These are phyloP conservation scores for Erynnis tages DNA, from an alignment of 2,888 invertebrate genomes.

Conservation along the genomic window DNA sequence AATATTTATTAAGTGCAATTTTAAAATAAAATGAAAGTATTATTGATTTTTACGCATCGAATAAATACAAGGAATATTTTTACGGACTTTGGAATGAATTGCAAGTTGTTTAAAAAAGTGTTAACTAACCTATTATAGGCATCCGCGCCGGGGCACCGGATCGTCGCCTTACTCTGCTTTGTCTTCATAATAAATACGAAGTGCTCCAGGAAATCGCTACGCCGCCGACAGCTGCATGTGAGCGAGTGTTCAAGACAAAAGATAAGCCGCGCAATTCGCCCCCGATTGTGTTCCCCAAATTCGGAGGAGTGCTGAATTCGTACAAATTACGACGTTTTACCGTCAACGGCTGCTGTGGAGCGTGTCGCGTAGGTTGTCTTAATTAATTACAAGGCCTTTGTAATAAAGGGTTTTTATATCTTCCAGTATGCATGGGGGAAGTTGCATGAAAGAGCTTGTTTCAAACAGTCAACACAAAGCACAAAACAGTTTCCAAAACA, in stretches of 20 bases:
- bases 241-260: constrained; percentile 56
- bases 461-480: too few species aligned
- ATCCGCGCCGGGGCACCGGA: constrained; percentile 38
- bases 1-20: too few species aligned
- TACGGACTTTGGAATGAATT: too few species aligned
- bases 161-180: constrained; percentile 20
- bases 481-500: too few species aligned
- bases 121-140: too few species aligned
- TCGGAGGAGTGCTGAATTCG: constrained; percentile 39
- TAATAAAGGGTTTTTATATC: too few species aligned
- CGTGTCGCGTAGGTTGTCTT: constrained; percentile 5
- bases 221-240: constrained; percentile 46
- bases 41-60: too few species aligned
- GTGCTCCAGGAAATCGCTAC: constrained; percentile 52
- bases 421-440: too few species aligned
- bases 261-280: constrained; percentile 55
- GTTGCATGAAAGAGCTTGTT: too few species aligned
- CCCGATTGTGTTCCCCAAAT: constrained; percentile 50
- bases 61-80: too few species aligned
- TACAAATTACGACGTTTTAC: constrained; percentile 28
- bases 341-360: constrained; percentile 14
- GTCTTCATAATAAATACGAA: constrained; percentile 44
- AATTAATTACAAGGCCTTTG: constrained; percentile 12
- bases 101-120: too few species aligned
- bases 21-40: too few species aligned